Percentiles rank a stretch among this genome's conserved stretches.
Evolutionary conservation across 2,113 vertebrate species (phyloP).

Genomic region (Trichechus manatus): DNA sequence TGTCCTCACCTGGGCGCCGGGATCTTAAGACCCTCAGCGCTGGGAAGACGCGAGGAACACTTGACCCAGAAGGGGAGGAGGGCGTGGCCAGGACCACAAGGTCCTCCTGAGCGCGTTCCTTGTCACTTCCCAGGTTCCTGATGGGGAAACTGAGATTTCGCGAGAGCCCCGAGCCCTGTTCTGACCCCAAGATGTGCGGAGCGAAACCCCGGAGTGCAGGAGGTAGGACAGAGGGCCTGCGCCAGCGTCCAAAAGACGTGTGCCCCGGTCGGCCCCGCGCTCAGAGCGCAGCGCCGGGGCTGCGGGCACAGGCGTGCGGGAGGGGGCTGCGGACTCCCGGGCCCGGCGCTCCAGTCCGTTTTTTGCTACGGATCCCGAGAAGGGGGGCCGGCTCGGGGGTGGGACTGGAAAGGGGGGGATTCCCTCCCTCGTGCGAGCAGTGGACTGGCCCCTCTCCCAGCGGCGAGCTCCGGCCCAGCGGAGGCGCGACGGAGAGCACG

Average conservation of each 20-base stretch:
- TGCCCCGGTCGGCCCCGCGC: neutral
- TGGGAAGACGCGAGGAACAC: constrained; percentile 31
- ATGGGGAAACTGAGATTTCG: constrained; percentile 30
- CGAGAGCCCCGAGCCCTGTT: neutral
- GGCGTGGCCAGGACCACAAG: neutral
- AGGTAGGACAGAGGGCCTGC: neutral
- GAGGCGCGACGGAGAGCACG: constrained; percentile 62
- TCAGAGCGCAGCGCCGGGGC: neutral
- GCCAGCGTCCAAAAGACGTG: neutral
- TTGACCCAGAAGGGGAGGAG: constrained; percentile 15
- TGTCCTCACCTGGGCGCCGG: neutral
- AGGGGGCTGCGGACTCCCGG: constrained; percentile 76
- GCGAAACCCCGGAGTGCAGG: neutral
- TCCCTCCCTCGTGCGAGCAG: constrained; percentile 79
- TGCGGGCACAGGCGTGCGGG: constrained; percentile 45
- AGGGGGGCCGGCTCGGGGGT: constrained; percentile 79
- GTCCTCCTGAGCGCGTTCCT: neutral
- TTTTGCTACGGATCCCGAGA: constrained; percentile 81
- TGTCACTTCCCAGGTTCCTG: neutral
- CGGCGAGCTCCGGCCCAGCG: constrained; percentile 52
- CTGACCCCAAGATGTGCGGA: neutral
- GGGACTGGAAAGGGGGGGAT: constrained; percentile 79
- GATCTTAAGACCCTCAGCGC: neutral
- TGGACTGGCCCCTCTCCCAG: constrained; percentile 70
- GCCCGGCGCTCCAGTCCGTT: constrained; percentile 82